phyloP scores from a whole-genome alignment of 2,797 vertebrate species.

The Masticophis lateralis region DNA sequence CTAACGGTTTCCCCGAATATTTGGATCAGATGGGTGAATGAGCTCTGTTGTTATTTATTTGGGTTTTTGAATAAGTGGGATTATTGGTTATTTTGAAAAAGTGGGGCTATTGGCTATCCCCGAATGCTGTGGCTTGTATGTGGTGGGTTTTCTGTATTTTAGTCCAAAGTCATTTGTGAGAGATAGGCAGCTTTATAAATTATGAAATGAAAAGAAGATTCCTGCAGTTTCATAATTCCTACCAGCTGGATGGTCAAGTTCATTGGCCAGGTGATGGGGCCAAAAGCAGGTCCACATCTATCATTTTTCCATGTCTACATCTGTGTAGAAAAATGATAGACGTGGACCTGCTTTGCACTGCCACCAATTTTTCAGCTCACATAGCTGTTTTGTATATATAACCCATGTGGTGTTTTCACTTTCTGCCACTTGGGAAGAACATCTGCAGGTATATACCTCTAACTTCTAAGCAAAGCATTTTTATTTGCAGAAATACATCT shows the following conservation, averaged over 20 bases:
- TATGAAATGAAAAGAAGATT: neutral
- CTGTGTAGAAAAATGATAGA: neutral
- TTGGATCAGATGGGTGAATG: neutral
- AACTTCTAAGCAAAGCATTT: neutral
- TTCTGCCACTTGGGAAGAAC: neutral
- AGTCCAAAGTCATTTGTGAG: neutral
- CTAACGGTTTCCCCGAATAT: neutral
- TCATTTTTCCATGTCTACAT: neutral
- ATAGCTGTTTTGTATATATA: neutral
- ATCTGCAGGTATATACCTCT: neutral
- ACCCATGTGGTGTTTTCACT: neutral
- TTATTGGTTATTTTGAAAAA: neutral
- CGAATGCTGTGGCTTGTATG: neutral
- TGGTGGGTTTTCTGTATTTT: neutral
- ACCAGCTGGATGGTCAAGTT: neutral
- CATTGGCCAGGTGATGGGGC: neutral
- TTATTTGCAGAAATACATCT: neutral
- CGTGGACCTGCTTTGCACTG: neutral
- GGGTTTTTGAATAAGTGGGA: neutral
- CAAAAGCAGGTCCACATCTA: neutral
- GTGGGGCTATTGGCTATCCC: neutral
- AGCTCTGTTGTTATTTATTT: neutral
- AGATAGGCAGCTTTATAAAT: neutral
- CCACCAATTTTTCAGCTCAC: neutral
- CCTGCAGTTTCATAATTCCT: neutral